A percentile compares a stretch with the other conserved stretches of the same genome.
phyloP scores from a whole-genome alignment of 2,888 invertebrate species.

The Pammene fasciana region DNA sequence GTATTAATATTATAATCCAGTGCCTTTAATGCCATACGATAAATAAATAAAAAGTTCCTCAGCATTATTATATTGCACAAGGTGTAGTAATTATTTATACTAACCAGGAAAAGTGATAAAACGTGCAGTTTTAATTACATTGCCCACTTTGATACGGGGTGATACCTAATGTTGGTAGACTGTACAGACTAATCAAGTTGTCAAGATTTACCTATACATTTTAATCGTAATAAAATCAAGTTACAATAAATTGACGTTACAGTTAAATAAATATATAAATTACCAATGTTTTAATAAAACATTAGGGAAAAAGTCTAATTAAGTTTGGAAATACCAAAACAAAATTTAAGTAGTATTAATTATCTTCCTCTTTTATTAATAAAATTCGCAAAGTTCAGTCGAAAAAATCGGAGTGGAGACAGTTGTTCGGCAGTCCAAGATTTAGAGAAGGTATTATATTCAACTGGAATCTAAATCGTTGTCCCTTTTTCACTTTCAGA shows the following conservation, averaged over 20 bases:
- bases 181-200: no score
- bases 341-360: conserved; percentile 84
- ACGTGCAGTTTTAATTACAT: no score
- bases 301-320: conserved; percentile 64
- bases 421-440: conserved; percentile 60
- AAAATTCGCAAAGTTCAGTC: conserved; percentile 71
- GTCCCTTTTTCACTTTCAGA: conserved; percentile 5
- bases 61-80: no score
- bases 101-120: no score
- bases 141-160: no score
- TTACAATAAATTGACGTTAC: not conserved
- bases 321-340: conserved; percentile 76
- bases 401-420: conserved; percentile 73
- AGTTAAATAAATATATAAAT: not conserved
- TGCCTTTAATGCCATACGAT: no score
- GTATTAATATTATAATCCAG: no score
- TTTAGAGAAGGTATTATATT: conserved; percentile 46
- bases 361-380: conserved; percentile 81
- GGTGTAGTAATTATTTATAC: no score
- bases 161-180: no score
- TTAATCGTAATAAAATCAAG: no score
- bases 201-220: no score
- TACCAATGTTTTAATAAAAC: conserved; percentile 46
- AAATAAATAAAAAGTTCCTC: no score
- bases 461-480: not conserved